phyloP scores from a whole-genome alignment of 2,113 vertebrate genomes.

The Ginglymostoma cirratum region DNA sequence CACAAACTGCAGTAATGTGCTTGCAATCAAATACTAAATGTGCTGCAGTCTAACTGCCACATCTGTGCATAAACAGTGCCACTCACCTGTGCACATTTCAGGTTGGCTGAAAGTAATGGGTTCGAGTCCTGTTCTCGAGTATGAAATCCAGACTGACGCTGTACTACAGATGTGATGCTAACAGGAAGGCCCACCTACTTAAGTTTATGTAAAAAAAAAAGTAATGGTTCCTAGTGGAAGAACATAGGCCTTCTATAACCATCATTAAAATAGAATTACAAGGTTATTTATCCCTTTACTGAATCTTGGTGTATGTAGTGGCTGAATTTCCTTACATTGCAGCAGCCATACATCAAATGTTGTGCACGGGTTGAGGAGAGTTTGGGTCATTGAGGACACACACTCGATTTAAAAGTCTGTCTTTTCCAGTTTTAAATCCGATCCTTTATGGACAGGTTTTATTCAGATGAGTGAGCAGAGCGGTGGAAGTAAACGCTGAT shows the following conservation, averaged over 20 bases:
- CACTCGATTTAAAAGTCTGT: neutral
- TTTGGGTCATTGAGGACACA: neutral
- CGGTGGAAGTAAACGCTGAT: neutral
- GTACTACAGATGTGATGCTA: neutral
- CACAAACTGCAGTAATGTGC: neutral
- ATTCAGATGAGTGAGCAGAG: neutral
- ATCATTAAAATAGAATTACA: neutral
- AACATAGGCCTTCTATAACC: neutral
- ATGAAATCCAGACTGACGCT: neutral
- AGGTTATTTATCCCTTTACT: neutral
- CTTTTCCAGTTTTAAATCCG: neutral
- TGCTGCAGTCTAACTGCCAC: neutral
- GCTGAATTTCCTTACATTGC: neutral
- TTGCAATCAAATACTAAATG: neutral
- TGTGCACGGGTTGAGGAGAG: too few relatives aligned
- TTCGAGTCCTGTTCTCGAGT: neutral
- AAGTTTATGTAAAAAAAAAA: neutral
- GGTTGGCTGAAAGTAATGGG: neutral
- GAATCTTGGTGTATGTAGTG: neutral
- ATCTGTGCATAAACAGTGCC: neutral
- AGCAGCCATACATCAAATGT: neutral
- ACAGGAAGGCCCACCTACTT: neutral
- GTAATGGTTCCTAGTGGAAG: neutral
- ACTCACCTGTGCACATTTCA: neutral
- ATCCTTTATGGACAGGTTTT: neutral